phyloP scores from a whole-genome alignment of 2,113 vertebrate genomes.

The Corythaixoides concolor region DNA sequence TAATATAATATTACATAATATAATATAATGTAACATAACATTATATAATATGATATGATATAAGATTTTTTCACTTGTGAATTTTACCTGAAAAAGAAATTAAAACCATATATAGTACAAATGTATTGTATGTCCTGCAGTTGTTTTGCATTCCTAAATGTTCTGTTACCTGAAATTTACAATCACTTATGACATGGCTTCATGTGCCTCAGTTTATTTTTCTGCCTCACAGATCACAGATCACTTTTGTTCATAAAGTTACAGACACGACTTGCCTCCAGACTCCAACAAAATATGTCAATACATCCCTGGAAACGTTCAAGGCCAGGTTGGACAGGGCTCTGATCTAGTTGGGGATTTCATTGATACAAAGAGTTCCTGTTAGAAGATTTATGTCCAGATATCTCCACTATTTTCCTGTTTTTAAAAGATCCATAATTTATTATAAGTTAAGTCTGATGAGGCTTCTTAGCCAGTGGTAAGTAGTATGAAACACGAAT shows the following conservation, averaged over 20 bases:
- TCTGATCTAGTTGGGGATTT: too few relatives aligned
- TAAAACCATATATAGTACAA: not conserved
- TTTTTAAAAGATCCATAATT: not conserved
- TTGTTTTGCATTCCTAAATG: not conserved
- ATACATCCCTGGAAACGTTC: too few relatives aligned
- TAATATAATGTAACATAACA: too few relatives aligned
- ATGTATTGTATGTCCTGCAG: not conserved
- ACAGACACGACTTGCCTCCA: not conserved
- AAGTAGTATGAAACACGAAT: not conserved
- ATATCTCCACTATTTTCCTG: not conserved
- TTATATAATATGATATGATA: too few relatives aligned
- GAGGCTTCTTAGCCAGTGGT: not conserved
- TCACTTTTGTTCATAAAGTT: not conserved
- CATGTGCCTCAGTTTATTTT: not conserved
- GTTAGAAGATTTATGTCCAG: not conserved
- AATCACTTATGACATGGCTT: not conserved
- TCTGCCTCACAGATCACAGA: not conserved
- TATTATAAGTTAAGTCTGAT: not conserved
- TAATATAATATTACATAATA: too few relatives aligned
- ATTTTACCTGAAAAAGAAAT: not conserved
- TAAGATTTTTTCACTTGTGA: not conserved
- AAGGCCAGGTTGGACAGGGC: too few relatives aligned
- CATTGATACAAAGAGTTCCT: not conserved
- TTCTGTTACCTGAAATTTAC: not conserved
- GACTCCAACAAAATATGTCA: not conserved